Conservation (phyloP, 2,113 vertebrate genomes). For the Conger conger region DNA sequence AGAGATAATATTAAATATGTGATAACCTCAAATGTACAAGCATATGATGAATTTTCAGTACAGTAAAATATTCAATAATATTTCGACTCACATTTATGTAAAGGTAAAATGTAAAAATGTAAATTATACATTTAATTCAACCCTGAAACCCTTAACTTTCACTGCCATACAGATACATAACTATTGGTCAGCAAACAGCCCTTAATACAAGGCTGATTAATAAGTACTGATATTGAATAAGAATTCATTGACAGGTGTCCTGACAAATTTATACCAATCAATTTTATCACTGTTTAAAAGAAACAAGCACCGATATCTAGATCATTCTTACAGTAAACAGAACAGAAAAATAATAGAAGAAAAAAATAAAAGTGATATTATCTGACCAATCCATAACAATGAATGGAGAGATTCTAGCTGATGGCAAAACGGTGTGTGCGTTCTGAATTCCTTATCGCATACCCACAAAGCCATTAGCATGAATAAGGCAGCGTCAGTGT, state of each 20-base stretch:
- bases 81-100: too few species aligned
- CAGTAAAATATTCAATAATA: too few species aligned
- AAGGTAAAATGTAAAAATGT: too few species aligned
- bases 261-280: neutral
- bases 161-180: too few species aligned
- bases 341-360: neutral
- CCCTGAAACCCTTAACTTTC: too few species aligned
- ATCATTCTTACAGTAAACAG: neutral
- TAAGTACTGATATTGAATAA: neutral
- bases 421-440: conserved; percentile 23
- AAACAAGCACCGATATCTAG: neutral
- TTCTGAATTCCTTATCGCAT: conserved; percentile 44
- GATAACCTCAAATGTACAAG: neutral
- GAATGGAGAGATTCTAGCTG: conserved; percentile 28
- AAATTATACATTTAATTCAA: too few species aligned
- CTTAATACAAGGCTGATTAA: neutral
- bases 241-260: neutral
- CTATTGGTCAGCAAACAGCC: neutral
- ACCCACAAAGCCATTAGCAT: conserved; percentile 42
- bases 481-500: conserved; percentile 43
- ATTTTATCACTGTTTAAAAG: neutral
- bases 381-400: conserved; percentile 5
- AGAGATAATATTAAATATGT: neutral
- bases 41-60: too few species aligned
- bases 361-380: neutral